Evolutionary conservation across 2,888 invertebrate species (phyloP).

Genomic region (Eucera pruinosa): DNA sequence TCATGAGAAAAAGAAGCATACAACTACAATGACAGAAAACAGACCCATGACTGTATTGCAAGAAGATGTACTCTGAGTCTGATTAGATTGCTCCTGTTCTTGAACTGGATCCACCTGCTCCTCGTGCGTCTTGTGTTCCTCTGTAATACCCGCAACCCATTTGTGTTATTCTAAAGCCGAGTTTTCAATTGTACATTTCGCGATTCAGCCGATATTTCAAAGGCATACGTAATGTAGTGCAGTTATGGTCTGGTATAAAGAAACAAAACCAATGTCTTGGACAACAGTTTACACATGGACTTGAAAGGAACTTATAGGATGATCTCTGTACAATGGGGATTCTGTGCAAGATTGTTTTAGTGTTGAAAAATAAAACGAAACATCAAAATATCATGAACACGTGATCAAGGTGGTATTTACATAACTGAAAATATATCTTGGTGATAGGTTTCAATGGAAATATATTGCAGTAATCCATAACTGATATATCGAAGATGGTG

Average conservation of each 20-base stretch:
- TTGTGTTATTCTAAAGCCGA: conserved; percentile 74
- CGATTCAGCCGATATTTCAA: conserved; percentile 52
- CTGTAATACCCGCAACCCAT: conserved; percentile 83
- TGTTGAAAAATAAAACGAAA: background rate
- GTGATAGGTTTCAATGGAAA: conserved; percentile 10
- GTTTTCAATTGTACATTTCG: conserved; percentile 56
- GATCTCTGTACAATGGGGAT: conserved; percentile 26
- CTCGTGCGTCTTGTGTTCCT: conserved; percentile 82
- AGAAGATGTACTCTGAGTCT: conserved; percentile 82
- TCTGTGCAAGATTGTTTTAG: conserved; percentile 23
- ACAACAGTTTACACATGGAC: conserved; percentile 35
- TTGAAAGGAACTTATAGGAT: conserved; percentile 38
- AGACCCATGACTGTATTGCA: conserved; percentile 83
- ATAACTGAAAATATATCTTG: conserved; percentile 36
- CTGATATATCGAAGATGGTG: conserved; percentile 31
- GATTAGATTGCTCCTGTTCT: conserved; percentile 83
- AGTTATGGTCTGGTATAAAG: conserved; percentile 58
- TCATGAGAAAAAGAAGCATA: conserved; percentile 74
- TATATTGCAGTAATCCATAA: conserved; percentile 54
- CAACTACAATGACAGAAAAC: conserved; percentile 82
- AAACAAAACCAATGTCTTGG: conserved; percentile 32
- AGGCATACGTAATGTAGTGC: conserved; percentile 51
- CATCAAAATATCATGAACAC: conserved; percentile 22
- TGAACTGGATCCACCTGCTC: conserved; percentile 81
- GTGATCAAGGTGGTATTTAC: conserved; percentile 44